Conservation (phyloP, 2,113 vertebrate genomes). For the Orientallactaga bullata region DNA sequence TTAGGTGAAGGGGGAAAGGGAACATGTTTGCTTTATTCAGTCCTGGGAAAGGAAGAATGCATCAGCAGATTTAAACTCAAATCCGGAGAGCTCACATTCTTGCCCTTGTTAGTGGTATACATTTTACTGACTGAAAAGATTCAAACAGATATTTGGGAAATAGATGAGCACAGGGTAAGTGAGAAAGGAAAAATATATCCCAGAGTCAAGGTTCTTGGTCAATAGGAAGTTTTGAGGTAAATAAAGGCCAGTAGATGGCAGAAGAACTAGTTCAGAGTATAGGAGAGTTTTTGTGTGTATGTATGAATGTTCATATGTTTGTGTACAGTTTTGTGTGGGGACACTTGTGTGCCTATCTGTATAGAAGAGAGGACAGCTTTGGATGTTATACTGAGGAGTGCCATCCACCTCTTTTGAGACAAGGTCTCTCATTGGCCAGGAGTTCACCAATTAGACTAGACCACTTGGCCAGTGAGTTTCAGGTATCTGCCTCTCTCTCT, state of each 20-base stretch:
- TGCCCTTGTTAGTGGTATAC: not conserved
- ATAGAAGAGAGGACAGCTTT: no score
- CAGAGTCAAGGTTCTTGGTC: not conserved
- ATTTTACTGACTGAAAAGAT: not conserved
- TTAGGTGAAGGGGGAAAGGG: not conserved
- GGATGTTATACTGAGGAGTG: no score
- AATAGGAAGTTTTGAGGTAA: not conserved
- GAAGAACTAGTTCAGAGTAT: not conserved
- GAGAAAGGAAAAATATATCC: not conserved
- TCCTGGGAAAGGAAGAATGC: not conserved
- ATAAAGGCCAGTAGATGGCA: not conserved
- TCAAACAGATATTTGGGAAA: not conserved
- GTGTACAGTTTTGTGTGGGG: no score
- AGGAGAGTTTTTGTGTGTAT: not conserved
- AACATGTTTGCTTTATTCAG: not conserved
- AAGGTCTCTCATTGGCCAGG: no score
- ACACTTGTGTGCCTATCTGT: no score
- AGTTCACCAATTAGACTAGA: no score
- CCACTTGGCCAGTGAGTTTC: no score
- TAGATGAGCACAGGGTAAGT: not conserved
- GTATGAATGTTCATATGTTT: no score
- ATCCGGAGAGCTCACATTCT: not conserved
- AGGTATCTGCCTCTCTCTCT: no score
- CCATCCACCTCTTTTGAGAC: no score
- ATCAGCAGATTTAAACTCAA: slow-evolving; percentile 23